A percentile compares a stretch with the other conserved stretches of the same genome.
Conservation (phyloP, 2,888 invertebrate genomes). For the Leucophenga montana region DNA sequence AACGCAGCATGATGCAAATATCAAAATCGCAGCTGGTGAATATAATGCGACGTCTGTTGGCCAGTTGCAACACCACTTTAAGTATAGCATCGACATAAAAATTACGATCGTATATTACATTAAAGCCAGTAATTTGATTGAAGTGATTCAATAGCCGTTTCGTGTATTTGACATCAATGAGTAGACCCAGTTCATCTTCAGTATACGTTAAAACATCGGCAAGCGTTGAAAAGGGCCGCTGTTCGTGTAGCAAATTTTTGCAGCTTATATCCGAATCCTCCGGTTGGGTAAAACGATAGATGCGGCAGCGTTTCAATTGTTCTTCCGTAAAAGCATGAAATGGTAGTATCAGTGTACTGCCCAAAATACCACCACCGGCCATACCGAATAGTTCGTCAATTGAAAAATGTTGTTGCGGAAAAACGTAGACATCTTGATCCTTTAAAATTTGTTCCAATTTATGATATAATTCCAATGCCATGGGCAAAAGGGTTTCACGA, state of each 20-base stretch:
- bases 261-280: constrained; percentile 70
- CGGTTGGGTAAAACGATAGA: constrained; percentile 80
- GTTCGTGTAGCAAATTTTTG: constrained; percentile 14
- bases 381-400: background rate
- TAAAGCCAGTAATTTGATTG: constrained; percentile 75
- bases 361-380: background rate
- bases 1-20: constrained; percentile 89
- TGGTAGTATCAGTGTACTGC: background rate
- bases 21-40: constrained; percentile 96
- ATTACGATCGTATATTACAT: constrained; percentile 88
- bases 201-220: constrained; percentile 84
- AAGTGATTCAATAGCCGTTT: constrained; percentile 77
- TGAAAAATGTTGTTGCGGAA: constrained; percentile 78
- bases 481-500: constrained; percentile 81
- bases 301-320: background rate
- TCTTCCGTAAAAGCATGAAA: background rate
- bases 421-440: constrained; percentile 77
- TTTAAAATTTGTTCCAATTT: background rate
- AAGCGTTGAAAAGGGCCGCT: constrained; percentile 87
- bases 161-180: constrained; percentile 97
- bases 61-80: constrained; percentile 84
- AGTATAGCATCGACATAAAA: constrained; percentile 88
- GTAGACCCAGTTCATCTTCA: constrained; percentile 89
- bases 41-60: constrained; percentile 85
- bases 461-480: background rate